phyloP scores from a whole-genome alignment of 2,888 invertebrate species.

The Corythucha ciliata region DNA sequence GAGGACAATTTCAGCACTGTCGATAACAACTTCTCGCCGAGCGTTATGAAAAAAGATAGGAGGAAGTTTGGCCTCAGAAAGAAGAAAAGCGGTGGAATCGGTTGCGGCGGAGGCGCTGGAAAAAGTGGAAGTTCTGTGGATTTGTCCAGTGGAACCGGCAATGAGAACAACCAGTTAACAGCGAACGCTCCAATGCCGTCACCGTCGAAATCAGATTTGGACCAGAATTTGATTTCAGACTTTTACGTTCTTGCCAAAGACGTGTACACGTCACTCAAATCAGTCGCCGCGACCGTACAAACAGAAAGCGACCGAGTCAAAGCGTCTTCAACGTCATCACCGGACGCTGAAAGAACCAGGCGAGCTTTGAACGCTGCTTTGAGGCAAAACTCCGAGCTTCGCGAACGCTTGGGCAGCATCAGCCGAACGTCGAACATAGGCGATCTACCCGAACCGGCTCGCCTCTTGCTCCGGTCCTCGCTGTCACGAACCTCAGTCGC shows the following conservation, averaged over 20 bases:
- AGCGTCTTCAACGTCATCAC: slow-evolving; percentile 37
- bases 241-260: slow-evolving; percentile 60
- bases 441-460: slow-evolving; percentile 48
- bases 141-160: slow-evolving; percentile 41
- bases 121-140: slow-evolving; percentile 48
- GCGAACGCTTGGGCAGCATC: slow-evolving; percentile 51
- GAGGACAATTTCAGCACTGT: slow-evolving; percentile 8
- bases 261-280: slow-evolving; percentile 47
- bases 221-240: slow-evolving; percentile 51
- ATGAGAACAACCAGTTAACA: slow-evolving; percentile 27
- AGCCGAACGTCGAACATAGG: slow-evolving; percentile 56
- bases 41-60: slow-evolving; percentile 57
- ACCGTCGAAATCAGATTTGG: no score
- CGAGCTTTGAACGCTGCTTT: slow-evolving; percentile 55
- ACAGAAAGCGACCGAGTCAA: slow-evolving; percentile 55
- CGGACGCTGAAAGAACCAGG: slow-evolving; percentile 48
- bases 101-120: no score
- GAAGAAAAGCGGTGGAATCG: slow-evolving; percentile 52
- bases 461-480: slow-evolving; percentile 20
- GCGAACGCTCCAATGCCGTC: no score
- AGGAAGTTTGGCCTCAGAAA: slow-evolving; percentile 59
- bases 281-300: slow-evolving; percentile 42
- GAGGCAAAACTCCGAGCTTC: slow-evolving; percentile 66
- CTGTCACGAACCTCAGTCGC: slow-evolving; percentile 66
- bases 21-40: slow-evolving; percentile 51